These are phyloP conservation scores for Tetraodon nigroviridis DNA, from an alignment of 2,113 vertebrate genomes.

Conservation along the genomic window DNA sequence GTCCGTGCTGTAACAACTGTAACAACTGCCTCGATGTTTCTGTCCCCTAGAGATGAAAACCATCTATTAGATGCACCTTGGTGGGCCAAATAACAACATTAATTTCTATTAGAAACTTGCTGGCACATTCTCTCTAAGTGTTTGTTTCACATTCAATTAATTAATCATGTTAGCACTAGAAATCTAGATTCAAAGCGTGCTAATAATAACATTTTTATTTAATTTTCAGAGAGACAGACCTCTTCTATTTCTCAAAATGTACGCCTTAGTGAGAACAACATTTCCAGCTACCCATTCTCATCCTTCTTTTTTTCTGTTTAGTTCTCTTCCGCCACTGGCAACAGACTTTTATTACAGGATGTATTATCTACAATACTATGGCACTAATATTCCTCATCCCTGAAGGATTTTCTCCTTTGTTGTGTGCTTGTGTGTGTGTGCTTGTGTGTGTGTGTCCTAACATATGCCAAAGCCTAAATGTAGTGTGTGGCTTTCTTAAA, in stretches of 20 bases:
- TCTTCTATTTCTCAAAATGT: constrained; percentile 2
- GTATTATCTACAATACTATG: constrained; percentile 58
- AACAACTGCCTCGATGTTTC: constrained; percentile 25
- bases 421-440: too few species aligned
- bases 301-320: constrained; percentile 9
- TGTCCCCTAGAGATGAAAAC: constrained; percentile 24
- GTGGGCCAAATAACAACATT: constrained; percentile 32
- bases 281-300: constrained; percentile 12
- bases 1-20: constrained; percentile 7
- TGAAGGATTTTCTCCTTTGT: neutral
- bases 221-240: constrained; percentile 15
- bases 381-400: constrained; percentile 41
- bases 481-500: constrained; percentile 51
- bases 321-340: constrained; percentile 39
- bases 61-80: constrained; percentile 8
- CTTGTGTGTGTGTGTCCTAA: neutral
- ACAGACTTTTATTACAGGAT: constrained; percentile 59
- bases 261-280: constrained; percentile 25
- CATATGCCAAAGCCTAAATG: constrained; percentile 16
- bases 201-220: constrained; percentile 23
- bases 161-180: constrained; percentile 37
- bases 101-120: constrained; percentile 24
- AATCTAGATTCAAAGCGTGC: constrained; percentile 12
- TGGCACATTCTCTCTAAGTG: neutral
- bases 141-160: constrained; percentile 39